Evolutionary conservation across 2,797 vertebrate species (phyloP).

Genomic region (Mus caroli): DNA sequence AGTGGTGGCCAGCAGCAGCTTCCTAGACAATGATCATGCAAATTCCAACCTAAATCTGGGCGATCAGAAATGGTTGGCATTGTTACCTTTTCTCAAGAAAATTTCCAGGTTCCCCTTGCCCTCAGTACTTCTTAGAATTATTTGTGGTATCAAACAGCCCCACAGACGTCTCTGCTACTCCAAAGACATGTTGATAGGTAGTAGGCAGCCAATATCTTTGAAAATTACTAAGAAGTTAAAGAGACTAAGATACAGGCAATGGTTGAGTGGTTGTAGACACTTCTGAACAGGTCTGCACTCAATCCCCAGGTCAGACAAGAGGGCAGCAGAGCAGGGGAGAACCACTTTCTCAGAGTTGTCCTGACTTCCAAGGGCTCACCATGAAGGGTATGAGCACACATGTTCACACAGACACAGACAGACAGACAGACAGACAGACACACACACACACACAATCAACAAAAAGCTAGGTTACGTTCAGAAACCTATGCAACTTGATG

Average conservation of each 20-base stretch:
- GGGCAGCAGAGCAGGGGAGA: neutral
- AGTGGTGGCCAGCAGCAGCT: neutral
- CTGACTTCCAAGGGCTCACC: neutral
- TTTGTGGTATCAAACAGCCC: neutral
- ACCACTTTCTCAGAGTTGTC: neutral
- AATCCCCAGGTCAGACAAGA: neutral
- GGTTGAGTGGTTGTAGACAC: neutral
- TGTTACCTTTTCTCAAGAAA: neutral
- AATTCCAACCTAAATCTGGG: neutral
- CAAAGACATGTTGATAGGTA: neutral
- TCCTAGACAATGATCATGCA: neutral
- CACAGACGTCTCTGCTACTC: neutral
- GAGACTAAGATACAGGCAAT: neutral
- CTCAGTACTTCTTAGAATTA: constrained; percentile 4
- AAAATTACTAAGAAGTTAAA: constrained; percentile 57
- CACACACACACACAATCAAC: neutral
- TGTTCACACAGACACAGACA: no score
- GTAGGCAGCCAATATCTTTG: neutral
- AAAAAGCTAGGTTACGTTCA: neutral
- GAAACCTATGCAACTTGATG: constrained; percentile 17
- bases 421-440: no score
- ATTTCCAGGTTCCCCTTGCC: neutral
- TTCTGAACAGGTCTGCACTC: neutral
- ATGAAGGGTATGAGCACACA: neutral
- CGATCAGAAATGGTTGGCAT: neutral